Base-by-base conservation (phyloP, 2,797 vertebrate genomes). In the Furcifer pardalis region DNA sequence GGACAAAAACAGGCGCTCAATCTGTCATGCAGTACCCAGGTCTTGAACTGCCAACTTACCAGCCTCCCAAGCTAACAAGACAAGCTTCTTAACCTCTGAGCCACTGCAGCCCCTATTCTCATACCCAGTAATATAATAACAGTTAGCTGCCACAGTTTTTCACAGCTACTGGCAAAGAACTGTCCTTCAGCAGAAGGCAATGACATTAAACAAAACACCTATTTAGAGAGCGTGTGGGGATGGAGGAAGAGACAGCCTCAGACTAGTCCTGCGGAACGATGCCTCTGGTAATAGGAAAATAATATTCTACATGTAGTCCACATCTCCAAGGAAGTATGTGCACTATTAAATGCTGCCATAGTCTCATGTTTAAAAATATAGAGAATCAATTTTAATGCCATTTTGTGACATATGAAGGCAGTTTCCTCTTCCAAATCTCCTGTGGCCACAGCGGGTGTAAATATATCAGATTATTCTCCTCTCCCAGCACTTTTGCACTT, bases 321-420 rank as follows among this genome's bases (percentile, higher is more conserved):
- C 27, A 23, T 75, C 69, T 15, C 1, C 81, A 71, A 87, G 75
- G 65, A 87, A 19, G 6, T 79, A 56, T 52, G 5, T 30, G 19
- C 56, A 9, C 4, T 63, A 46, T 74, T 62, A 81, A 2, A 1
- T 74, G 66, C 23, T 72, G 19, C n/a, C 35, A 27, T 65, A 46
- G 66, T 77, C 49, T 81, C 81, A 8, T 56, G 77, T 85, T 87
- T 42, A 89, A 90, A 66, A 27, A 69, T n/a, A 82, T 52, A 52
- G 56, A 87, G 77, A 80, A 90, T 84, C 85, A 87, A 68, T 84
- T 79, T 77, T 78, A 82, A 87, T 80, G 72, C 82, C 79, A 74
- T 72, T 83, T 85, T 78, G 17, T 74, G 81, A 88, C 52, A 83
- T 79, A 72, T 7, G 60, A 71, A 56, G 72, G 80, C 32, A 35